Base-by-base conservation (phyloP, 2,797 vertebrate genomes). In the Kryptopterus vitreolus region DNA sequence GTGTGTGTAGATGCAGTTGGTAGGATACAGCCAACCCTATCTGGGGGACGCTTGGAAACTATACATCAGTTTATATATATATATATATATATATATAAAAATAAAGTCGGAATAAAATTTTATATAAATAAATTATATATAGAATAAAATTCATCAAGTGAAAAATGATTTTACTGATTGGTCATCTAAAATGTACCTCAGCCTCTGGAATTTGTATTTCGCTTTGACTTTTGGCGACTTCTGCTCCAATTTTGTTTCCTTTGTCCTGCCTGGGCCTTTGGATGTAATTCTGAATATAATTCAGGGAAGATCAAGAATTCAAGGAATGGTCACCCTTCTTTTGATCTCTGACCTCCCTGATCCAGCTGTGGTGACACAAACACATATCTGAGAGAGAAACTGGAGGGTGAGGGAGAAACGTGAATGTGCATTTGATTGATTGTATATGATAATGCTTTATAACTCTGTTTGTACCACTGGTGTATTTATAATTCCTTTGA, bases 281-380 rank as follows among this genome's bases (percentile, higher is more conserved):
- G 68, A 57, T 71, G 80, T 80, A 65, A 52, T 75, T 88, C 85
- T 78, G 18, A 85, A 83, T 55, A 4, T 52, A 33, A 65, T 26
- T 62, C 71, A 78, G 48, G 57, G 31, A 43, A 57, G 74, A 79
- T 82, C 74, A 31, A 81, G 79, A 81, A 84, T 63, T 70, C 78
- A 69, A 81, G 84, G 81, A 84, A 71, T 68, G 62, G 50, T 35
- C 43, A 73, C 53, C 22, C 26, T 66, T 50, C 3, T 3, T 65
- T 70, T 48, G 1, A 38, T 73, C 26, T 33, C 78, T 65, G 84
- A 79, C 84, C 62, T 35, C 43, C 75, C 79, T 61, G 70, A 72
- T 7, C 20, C 35, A 85, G 87, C 71, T 89, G 89, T 85, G 83
- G 90, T 93, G 93, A 93, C 52, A 83, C 86, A 85, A 88, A 84